phyloP scores from a whole-genome alignment of 1,140 invertebrate species.

The Euura lappo region DNA sequence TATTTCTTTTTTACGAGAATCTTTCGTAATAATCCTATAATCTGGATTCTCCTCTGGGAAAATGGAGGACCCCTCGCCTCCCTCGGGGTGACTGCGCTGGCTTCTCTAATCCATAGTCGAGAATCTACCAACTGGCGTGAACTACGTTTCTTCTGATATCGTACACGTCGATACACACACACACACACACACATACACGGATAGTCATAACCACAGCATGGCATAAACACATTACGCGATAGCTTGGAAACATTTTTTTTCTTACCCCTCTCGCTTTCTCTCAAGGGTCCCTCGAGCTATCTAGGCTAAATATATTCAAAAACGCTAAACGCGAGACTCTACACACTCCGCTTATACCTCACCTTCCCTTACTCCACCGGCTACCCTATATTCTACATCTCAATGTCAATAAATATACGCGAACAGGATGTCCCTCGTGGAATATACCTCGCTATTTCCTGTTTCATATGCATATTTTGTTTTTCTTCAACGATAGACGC shows the following conservation, averaged over 20 bases:
- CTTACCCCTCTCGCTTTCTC: neutral
- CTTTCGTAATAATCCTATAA: conserved; percentile 45
- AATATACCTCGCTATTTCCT: no score
- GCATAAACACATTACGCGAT: conserved; percentile 1
- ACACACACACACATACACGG: neutral
- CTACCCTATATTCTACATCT: no score
- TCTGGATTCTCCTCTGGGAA: conserved; percentile 26
- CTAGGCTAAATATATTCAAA: no score
- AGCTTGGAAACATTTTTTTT: neutral
- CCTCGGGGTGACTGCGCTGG: neutral
- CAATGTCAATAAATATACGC: no score
- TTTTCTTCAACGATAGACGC: no score
- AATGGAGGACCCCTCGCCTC: conserved; percentile 28
- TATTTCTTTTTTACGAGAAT: conserved; percentile 17
- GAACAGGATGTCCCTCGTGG: no score
- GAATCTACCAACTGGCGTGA: conserved; percentile 1
- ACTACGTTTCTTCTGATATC: neutral
- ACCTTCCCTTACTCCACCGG: no score
- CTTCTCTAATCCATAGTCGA: conserved; percentile 7
- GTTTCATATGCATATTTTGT: no score
- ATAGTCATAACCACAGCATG: neutral
- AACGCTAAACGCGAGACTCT: no score
- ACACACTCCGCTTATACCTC: no score
- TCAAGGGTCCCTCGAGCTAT: no score
- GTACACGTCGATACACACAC: neutral